Conservation (phyloP, 2,797 vertebrate genomes). For the Brachyalestes nurse region DNA sequence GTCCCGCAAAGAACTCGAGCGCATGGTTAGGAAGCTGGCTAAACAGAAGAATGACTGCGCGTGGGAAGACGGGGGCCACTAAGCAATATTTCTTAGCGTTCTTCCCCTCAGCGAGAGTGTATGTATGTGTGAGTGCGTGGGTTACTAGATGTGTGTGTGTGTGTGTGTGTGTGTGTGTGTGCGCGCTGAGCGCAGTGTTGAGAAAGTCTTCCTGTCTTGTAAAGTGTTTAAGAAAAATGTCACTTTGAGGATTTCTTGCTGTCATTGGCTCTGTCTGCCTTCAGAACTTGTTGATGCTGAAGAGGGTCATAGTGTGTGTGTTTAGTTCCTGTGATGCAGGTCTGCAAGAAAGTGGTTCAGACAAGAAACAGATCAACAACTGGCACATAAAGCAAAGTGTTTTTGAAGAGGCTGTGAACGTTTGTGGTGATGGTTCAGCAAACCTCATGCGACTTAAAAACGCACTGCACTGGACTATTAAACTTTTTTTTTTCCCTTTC, state of each 20-base stretch:
- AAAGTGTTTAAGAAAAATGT: constrained; percentile 30
- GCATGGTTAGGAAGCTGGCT: constrained; percentile 88
- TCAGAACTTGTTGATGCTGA: background rate
- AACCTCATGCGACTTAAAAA: background rate
- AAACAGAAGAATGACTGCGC: constrained; percentile 92
- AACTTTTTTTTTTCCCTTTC: background rate
- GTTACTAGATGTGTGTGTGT: constrained; percentile 30
- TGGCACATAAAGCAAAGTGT: constrained; percentile 3
- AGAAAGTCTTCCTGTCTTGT: constrained; percentile 32
- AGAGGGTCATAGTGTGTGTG: constrained; percentile 17
- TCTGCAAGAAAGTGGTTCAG: constrained; percentile 21
- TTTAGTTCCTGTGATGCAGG: constrained; percentile 15
- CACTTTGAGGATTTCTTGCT: constrained; percentile 27
- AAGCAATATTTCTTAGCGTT: constrained; percentile 57
- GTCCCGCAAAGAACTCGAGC: constrained; percentile 94
- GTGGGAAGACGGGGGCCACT: constrained; percentile 86
- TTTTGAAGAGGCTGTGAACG: constrained; percentile 20
- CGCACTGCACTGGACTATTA: background rate
- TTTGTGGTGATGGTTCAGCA: background rate
- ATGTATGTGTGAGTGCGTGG: constrained; percentile 45
- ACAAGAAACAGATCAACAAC: background rate
- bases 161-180: constrained; percentile 41
- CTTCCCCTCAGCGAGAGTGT: constrained; percentile 19
- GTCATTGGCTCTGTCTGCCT: background rate
- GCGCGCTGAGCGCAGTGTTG: constrained; percentile 27